A percentile compares a stretch with the other conserved stretches of the same genome.
Conservation (phyloP, 2,113 vertebrate genomes). For the Clarias macrocephalus region DNA sequence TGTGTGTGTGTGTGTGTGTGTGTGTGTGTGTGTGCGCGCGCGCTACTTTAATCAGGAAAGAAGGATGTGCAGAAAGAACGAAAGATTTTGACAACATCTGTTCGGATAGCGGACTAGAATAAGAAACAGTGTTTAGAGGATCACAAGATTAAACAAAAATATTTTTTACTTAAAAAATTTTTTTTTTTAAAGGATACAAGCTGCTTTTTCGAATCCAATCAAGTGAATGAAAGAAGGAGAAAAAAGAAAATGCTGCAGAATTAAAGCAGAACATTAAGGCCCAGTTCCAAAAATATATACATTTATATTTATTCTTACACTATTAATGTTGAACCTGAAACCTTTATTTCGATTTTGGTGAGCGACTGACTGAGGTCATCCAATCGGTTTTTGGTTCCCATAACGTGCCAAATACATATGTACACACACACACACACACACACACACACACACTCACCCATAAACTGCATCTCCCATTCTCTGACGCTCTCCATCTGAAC, state of each 20-base stretch:
- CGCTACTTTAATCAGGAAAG: neutral
- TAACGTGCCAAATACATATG: neutral
- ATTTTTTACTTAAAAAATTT: no score
- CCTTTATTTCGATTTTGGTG: no score
- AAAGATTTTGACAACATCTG: neutral
- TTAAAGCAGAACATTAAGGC: neutral
- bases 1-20: neutral
- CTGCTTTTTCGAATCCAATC: neutral
- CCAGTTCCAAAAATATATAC: neutral
- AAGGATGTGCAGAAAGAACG: neutral
- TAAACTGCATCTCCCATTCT: constrained; percentile 99
- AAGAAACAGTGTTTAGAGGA: neutral
- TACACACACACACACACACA: neutral
- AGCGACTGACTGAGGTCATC: neutral
- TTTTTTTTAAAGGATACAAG: neutral
- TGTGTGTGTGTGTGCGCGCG: no score
- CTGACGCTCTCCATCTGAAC: constrained; percentile 99
- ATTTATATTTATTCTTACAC: neutral
- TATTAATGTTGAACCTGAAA: neutral
- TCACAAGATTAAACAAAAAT: no score
- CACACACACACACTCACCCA: constrained; percentile 75
- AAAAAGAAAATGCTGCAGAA: neutral
- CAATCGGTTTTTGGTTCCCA: neutral
- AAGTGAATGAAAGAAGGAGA: neutral
- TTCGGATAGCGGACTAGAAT: neutral